These are phyloP conservation scores for Helicoverpa assulta DNA, from an alignment of 2,888 invertebrate genomes.

Conservation along the genomic window DNA sequence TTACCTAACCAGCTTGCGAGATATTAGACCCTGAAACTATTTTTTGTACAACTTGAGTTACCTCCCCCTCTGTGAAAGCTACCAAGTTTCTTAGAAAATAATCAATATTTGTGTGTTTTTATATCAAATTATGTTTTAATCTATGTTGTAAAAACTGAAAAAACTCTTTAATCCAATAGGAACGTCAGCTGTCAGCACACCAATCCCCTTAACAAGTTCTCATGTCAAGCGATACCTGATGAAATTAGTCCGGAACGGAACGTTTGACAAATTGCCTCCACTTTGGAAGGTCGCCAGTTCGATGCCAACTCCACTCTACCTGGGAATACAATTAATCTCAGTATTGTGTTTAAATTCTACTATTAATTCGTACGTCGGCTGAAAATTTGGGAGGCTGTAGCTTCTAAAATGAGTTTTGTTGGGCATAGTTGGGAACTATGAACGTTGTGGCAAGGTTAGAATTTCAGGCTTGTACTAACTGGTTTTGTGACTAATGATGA, in stretches of 20 bases:
- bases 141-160: no score
- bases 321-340: conserved; percentile 62
- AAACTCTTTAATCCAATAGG: conserved; percentile 1
- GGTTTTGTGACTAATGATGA: neutral
- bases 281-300: conserved; percentile 68
- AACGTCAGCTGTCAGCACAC: conserved; percentile 21
- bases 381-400: conserved; percentile 33
- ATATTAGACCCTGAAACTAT: no score
- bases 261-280: conserved; percentile 63
- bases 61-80: no score
- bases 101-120: no score
- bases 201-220: conserved; percentile 46
- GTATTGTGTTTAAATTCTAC: conserved; percentile 62
- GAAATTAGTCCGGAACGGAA: conserved; percentile 58
- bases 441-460: conserved; percentile 24
- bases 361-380: conserved; percentile 43
- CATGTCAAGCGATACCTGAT: conserved; percentile 59
- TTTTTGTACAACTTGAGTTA: no score
- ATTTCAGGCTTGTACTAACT: conserved; percentile 14
- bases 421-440: conserved; percentile 42
- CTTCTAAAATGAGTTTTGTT: conserved; percentile 52
- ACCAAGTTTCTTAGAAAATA: no score
- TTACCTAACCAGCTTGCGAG: no score
- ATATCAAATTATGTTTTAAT: no score
- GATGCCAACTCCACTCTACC: conserved; percentile 54